Conservation (phyloP, 2,797 vertebrate species). For the Ptychobarbus kaznakovi region DNA sequence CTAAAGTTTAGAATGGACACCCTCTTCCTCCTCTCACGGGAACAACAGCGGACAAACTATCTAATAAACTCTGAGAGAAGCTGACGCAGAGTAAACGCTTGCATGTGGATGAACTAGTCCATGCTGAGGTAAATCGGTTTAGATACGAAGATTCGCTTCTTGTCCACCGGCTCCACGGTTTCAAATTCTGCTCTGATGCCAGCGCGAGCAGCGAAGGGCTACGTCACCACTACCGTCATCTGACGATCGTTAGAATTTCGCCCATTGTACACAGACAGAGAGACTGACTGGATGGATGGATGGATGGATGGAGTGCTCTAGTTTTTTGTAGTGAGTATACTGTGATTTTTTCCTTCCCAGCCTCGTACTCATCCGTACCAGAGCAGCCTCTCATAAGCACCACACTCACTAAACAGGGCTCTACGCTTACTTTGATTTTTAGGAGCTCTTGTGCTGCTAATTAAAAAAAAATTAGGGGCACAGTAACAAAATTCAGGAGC, state of each 20-base stretch:
- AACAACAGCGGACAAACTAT: conserved; percentile 12
- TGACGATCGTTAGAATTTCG: background rate
- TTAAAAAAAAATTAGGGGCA: too few relatives aligned
- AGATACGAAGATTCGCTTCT: background rate
- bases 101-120: background rate
- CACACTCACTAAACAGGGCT: too few relatives aligned
- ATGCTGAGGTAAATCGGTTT: background rate
- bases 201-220: background rate
- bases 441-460: too few relatives aligned
- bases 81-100: background rate
- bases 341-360: too few relatives aligned
- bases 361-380: too few relatives aligned
- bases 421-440: too few relatives aligned
- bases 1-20: conserved; percentile 13
- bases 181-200: conserved; percentile 38
- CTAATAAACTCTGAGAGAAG: background rate
- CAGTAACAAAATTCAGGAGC: too few relatives aligned
- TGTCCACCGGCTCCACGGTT: conserved; percentile 19
- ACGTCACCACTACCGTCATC: conserved; percentile 42
- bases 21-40: conserved; percentile 26
- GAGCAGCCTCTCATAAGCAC: too few relatives aligned
- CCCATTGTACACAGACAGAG: background rate
- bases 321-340: too few relatives aligned
- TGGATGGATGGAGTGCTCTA: background rate
- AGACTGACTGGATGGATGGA: background rate